These are phyloP conservation scores for Gyps fulvus DNA, from an alignment of 2,113 vertebrate genomes.

Conservation along the genomic window DNA sequence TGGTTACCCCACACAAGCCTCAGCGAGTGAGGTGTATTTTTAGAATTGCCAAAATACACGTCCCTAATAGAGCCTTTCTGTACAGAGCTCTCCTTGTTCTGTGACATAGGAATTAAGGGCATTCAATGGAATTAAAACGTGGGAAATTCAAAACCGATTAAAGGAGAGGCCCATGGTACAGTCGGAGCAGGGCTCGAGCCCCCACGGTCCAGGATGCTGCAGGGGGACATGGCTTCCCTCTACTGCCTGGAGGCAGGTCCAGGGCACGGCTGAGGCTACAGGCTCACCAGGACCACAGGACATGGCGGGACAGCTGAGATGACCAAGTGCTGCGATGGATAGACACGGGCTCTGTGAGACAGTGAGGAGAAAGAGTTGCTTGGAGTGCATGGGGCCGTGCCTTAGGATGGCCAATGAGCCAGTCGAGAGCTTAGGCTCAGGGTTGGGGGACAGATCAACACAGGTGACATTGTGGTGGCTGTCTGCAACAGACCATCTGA, in stretches of 20 bases:
- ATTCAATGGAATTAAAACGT: neutral
- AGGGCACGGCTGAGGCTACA: rapidly evolving
- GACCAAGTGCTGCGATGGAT: rapidly evolving
- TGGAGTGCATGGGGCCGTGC: neutral
- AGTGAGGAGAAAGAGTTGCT: neutral
- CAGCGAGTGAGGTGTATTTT: constrained; percentile 1
- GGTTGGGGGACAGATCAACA: neutral
- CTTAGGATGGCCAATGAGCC: neutral
- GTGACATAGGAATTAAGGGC: neutral
- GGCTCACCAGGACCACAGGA: neutral
- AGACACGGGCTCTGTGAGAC: neutral
- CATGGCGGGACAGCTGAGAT: rapidly evolving
- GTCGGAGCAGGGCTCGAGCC: rapidly evolving
- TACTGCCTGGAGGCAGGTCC: neutral
- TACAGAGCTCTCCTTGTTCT: neutral
- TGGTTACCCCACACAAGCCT: neutral
- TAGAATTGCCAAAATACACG: constrained; percentile 12
- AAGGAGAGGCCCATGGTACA: neutral
- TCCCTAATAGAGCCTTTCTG: neutral
- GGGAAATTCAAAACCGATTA: constrained; percentile 32
- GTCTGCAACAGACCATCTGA: neutral
- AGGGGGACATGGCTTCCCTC: rapidly evolving
- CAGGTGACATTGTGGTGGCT: neutral
- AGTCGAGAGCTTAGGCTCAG: neutral
- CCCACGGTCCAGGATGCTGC: rapidly evolving